phyloP scores from a whole-genome alignment of 2,888 invertebrate species.

The Amblyteles armatorius region DNA sequence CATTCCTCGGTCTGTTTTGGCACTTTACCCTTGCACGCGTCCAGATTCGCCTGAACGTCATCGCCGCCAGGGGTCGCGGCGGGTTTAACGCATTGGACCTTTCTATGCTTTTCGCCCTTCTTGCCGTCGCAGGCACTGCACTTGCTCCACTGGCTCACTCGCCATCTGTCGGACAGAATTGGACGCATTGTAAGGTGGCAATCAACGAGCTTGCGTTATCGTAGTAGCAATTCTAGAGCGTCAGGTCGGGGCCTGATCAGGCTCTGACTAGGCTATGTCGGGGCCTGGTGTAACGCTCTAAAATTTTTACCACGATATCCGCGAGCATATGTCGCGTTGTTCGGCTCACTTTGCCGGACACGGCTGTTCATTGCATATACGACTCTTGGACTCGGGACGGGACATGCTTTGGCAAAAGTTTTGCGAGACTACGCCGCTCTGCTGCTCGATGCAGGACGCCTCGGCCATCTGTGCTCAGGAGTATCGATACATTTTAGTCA shows the following conservation, averaged over 20 bases:
- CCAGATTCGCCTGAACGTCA: conserved; percentile 80
- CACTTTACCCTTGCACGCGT: conserved; percentile 76
- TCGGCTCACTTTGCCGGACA: conserved; percentile 84
- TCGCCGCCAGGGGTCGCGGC: conserved; percentile 84
- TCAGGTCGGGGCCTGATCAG: too few relatives aligned
- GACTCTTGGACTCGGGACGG: conserved; percentile 83
- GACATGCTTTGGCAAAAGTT: conserved; percentile 84
- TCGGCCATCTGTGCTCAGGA: conserved; percentile 79
- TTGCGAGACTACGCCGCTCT: conserved; percentile 87
- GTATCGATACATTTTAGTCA: background rate
- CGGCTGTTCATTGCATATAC: conserved; percentile 84
- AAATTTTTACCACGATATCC: background rate
- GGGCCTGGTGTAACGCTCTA: background rate
- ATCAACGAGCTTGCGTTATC: background rate
- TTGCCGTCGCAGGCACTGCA: conserved; percentile 86
- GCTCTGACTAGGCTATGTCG: too few relatives aligned
- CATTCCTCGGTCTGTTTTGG: conserved; percentile 76
- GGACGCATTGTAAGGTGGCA: background rate
- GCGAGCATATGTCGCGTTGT: background rate
- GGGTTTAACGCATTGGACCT: conserved; percentile 85
- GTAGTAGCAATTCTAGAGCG: too few relatives aligned
- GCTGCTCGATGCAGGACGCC: conserved; percentile 87
- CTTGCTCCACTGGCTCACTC: conserved; percentile 88
- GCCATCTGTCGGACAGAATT: conserved; percentile 85
- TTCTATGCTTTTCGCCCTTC: conserved; percentile 84